A percentile compares a stretch with the other conserved stretches of the same genome.
phyloP scores from a whole-genome alignment of 2,113 vertebrate genomes.

The Callopanchax toddi region DNA sequence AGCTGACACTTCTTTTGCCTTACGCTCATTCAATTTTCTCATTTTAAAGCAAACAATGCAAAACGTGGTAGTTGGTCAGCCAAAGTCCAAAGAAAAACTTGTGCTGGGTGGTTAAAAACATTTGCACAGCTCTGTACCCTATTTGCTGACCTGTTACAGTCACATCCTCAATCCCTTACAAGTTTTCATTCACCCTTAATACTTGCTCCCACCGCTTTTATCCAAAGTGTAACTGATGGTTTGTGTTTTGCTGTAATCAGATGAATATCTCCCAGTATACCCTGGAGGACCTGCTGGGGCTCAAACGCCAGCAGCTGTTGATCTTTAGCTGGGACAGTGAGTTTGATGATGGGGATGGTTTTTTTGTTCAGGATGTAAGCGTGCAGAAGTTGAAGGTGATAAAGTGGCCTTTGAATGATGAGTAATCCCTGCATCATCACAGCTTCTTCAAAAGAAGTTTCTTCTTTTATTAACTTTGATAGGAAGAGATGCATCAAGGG shows the following conservation, averaged over 20 bases:
- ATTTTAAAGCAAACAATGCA: too few species aligned
- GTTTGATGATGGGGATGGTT: conserved; percentile 37
- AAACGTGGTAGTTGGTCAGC: too few species aligned
- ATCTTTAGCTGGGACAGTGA: conserved; percentile 16
- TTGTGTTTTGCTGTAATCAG: background rate
- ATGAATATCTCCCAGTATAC: background rate
- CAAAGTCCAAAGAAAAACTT: too few species aligned
- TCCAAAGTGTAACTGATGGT: background rate
- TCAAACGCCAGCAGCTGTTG: background rate
- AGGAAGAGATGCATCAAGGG: conserved; percentile 38
- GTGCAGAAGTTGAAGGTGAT: conserved; percentile 15
- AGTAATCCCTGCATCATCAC: conserved; percentile 49
- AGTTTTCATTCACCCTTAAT: background rate
- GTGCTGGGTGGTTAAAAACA: too few species aligned
- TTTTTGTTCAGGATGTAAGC: conserved; percentile 28
- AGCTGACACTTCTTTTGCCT: too few species aligned
- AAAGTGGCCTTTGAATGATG: conserved; percentile 54
- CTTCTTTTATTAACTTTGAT: conserved; percentile 62
- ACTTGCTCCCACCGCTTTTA: background rate
- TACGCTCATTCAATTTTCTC: too few species aligned
- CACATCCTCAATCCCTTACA: too few species aligned
- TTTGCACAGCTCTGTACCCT: too few species aligned
- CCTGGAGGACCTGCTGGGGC: background rate
- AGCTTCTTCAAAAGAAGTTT: conserved; percentile 52
- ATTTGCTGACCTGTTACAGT: too few species aligned